Evolutionary conservation across 2,888 invertebrate genomes (phyloP).

Genomic region (Leptinotarsa peninsularis): DNA sequence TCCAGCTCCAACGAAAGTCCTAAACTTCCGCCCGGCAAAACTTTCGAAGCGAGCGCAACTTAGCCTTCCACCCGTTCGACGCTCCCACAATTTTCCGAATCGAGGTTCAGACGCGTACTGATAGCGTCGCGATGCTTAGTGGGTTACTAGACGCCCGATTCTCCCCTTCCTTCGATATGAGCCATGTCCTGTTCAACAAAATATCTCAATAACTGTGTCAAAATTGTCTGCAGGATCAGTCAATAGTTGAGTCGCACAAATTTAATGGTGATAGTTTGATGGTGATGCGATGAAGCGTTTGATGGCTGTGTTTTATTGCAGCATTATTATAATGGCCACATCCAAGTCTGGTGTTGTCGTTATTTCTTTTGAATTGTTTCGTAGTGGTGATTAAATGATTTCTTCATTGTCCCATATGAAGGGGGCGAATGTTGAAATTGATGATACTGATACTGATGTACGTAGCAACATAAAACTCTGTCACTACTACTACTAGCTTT

Average conservation of each 20-base stretch:
- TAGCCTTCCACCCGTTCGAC: background rate
- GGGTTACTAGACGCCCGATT: slow-evolving; percentile 23
- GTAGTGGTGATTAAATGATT: too few species aligned
- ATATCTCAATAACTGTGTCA: background rate
- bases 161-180: slow-evolving; percentile 22
- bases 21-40: background rate
- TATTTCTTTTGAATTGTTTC: too few species aligned
- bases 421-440: too few species aligned
- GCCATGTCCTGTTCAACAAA: slow-evolving; percentile 11
- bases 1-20: background rate
- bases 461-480: too few species aligned
- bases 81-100: slow-evolving; percentile 24
- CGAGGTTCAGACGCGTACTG: slow-evolving; percentile 31
- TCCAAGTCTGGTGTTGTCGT: too few species aligned
- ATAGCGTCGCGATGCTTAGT: slow-evolving; percentile 33
- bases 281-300: too few species aligned
- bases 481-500: too few species aligned
- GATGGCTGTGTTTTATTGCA: too few species aligned
- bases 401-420: too few species aligned
- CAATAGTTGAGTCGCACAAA: background rate
- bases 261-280: background rate
- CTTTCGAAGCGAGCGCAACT: slow-evolving; percentile 6
- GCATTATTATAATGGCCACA: too few species aligned
- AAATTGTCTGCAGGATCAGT: background rate
- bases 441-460: too few species aligned